Evolutionary conservation across 2,797 vertebrate genomes (phyloP), one percentile per base, ranked within the genome.

Genomic region (Poeciliopsis infans): DNA sequence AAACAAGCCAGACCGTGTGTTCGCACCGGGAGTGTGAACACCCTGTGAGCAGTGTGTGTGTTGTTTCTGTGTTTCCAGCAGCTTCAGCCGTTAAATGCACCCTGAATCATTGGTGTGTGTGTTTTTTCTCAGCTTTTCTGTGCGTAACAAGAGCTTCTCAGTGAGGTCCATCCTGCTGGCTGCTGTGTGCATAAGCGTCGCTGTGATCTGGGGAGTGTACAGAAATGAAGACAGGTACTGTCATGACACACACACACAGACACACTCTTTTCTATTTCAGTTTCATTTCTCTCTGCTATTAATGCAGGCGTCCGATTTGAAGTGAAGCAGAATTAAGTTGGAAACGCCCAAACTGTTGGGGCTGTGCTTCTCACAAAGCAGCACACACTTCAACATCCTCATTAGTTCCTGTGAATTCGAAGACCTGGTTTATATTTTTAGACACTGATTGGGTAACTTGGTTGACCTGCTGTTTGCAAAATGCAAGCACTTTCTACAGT

Each of bases 191-290:
- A 90, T 96, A 84, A 95, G 89, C 72, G 77, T 97, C 46, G 88
- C 97, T 88, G 95, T 96, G 81, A 88, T 97, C 79, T 99, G 98
- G 97, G 97, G 94, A 45, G 97, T 98, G 47, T 98, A 97, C 95
- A 95, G 97, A 88, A 98, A 99, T 86, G 97, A 99, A 88, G 97
- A 98, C 88, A 96, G 97, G 98, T 99, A 96, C 15, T 43, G 16
- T 16, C 59, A 49, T 7, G 8, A 57, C n/a, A 20, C 23, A 7
- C n/a, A 39, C 47, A 7, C 46, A 18, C 46, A 47, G 5, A 7
- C 18, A 2, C 43, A 47, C 16, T 75, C 18, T 45, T 47, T 23
- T 75, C 12, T 61, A 7, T 31, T 39, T 75, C 15, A 12, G 36
- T 31, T 10, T 61, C 39, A 49, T 23, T 53, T 25, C 72, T 46